These are phyloP conservation scores for Umimayanthus kanabou DNA, from an alignment of 92 coral and sea anemone species.

Conservation along the genomic window DNA sequence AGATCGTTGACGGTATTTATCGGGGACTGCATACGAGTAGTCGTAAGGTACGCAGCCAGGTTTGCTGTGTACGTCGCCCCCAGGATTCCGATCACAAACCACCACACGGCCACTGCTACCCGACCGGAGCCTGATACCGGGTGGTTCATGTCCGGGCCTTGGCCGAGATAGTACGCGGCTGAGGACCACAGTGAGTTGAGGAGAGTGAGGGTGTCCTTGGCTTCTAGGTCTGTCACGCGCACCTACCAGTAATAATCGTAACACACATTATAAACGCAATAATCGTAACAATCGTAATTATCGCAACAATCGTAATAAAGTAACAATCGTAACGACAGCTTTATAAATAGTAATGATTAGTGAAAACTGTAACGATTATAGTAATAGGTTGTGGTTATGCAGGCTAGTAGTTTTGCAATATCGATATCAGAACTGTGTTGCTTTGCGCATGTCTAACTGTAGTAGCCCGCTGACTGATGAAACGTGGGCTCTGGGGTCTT, in stretches of 20 bases:
- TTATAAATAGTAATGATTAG: no score
- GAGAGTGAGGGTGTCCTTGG: constrained; percentile 46
- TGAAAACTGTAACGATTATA: no score
- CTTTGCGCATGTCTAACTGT: background rate
- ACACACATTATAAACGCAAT: background rate
- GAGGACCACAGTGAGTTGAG: constrained; percentile 60
- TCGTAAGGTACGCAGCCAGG: constrained; percentile 73
- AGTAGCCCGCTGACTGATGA: background rate
- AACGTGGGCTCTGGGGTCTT: no score
- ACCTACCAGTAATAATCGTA: constrained; percentile 24
- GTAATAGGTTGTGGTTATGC: no score
- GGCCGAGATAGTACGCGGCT: constrained; percentile 63
- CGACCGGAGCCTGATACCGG: constrained; percentile 69
- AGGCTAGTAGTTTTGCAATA: no score
- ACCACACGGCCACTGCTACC: constrained; percentile 65
- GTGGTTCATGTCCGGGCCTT: constrained; percentile 60
- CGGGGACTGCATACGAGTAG: constrained; percentile 61
- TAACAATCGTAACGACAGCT: no score
- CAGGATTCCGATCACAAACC: constrained; percentile 69
- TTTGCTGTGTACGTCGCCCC: constrained; percentile 82
- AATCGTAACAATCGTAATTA: background rate
- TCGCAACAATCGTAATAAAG: no score
- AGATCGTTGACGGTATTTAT: constrained; percentile 55
- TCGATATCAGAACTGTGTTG: background rate
- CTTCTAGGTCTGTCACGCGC: constrained; percentile 19